phyloP scores from a whole-genome alignment of 2,888 invertebrate species.

The Plebejus argus region DNA sequence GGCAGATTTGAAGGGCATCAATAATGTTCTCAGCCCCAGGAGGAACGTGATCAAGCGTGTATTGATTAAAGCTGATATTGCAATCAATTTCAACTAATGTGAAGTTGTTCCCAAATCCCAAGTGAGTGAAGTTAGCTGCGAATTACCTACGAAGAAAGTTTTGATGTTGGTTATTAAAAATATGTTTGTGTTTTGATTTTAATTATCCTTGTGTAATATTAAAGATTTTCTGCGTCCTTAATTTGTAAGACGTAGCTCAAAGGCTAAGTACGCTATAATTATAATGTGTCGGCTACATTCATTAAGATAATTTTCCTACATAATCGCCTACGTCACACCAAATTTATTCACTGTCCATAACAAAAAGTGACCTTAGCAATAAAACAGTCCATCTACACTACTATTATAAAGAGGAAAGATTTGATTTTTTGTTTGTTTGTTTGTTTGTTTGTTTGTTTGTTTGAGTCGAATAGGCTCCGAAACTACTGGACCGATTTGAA shows the following conservation, averaged over 20 bases:
- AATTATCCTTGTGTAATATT: too few species aligned
- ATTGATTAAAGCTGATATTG: slow-evolving; percentile 14
- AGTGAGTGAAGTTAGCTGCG: neutral
- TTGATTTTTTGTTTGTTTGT: too few species aligned
- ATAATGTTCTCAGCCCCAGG: slow-evolving; percentile 42
- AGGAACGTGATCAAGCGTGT: slow-evolving; percentile 43
- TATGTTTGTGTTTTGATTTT: neutral
- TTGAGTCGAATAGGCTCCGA: too few species aligned
- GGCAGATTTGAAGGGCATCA: slow-evolving; percentile 42
- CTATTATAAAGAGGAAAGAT: too few species aligned
- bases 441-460: too few species aligned
- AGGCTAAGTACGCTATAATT: neutral
- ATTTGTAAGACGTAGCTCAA: neutral
- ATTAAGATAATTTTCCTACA: neutral
- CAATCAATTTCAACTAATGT: slow-evolving; percentile 22
- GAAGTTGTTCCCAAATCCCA: slow-evolving; percentile 8
- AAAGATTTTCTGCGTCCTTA: neutral
- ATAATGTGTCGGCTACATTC: neutral
- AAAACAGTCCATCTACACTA: slow-evolving; percentile 7
- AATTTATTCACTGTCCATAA: slow-evolving; percentile 8
- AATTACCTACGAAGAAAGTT: neutral
- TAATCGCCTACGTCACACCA: slow-evolving; percentile 17
- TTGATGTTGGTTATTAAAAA: neutral
- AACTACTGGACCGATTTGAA: too few species aligned
- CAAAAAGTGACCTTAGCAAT: slow-evolving; percentile 16